Evolutionary conservation across 1,140 invertebrate species (phyloP), one percentile per base, ranked within the genome.

Genomic region (Sarcophaga bullata): DNA sequence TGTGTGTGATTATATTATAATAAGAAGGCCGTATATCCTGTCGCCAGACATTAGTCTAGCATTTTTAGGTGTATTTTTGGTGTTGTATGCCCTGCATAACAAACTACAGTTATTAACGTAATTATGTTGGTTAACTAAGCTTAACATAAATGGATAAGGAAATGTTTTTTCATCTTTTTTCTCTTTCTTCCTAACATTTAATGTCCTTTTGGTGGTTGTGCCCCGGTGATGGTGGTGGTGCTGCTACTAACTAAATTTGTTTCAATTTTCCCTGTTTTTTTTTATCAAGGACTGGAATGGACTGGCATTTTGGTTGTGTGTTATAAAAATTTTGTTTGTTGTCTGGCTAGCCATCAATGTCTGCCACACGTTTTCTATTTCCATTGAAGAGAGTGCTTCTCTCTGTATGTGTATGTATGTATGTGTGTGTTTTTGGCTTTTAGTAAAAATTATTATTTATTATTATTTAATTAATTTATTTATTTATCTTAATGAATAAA

Each of bases 41-140:
- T 25, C 4, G 62, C 62, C 6, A 68, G 62, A 68, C 17, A 10
- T 68, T 25, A 9, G 62, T 68, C 62, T 68, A 68, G n/a, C 62
- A 19, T 58, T 68, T 25, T 8, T 68, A 8, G 17, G n/a, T 58
- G 15, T 58, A 15, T 15, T 58, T 15, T 58, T 58, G 54, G 54
- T 15, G 13, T 58, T 58, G 15, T n/a, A n/a, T 62, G 58, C 58
- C 13, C 17, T 19, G 62, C 25, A 37, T 4, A 37, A 37, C 25
- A 37, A 37, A 37, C 25, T 37, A 37, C n/a, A 68, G 62, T 68
- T 68, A 68, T 68, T 68, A 68, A 68, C 19, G 62, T 68, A 68
- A 68, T 68, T 68, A 68, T 68, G 62, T 68, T 68, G 62, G 62
- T 68, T 68, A 68, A 68, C 62, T 68, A 19, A 68, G 62, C 17